Evolutionary conservation across 2,888 invertebrate genomes (phyloP), one percentile per base, ranked within the genome.

Genomic region (Tenthredo mesomela): DNA sequence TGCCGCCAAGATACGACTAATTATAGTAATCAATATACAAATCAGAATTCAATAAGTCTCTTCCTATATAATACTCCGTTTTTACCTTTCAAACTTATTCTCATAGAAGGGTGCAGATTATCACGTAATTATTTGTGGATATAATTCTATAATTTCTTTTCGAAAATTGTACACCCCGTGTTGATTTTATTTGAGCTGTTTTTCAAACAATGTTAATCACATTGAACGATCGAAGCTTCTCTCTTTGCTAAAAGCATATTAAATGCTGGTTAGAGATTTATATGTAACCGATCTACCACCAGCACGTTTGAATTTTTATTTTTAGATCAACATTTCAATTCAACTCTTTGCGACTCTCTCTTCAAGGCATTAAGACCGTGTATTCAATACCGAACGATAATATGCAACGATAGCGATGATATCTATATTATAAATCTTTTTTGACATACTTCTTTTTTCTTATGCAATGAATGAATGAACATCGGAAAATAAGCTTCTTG

Each of bases 1-100:
- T 61, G 65, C 58, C 58, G 80, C 43, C 15, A 61, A 61, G 80
- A 40, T 61, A 80, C 7, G 21, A 61, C 80, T 80, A 61, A 80
- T 80, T 65, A 65, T 43, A 80, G 77, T 65, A 29, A 80, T 80
- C 61, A 80, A 80, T 77, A 80, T 61, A 80, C 58, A 61, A 80
- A 80, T 80, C 40, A 80, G 15, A 80, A 73, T 9, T 43, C 5
- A 61, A 80, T 40, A 40, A 80, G 43, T 40, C 43, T 21, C 40
- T 37, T 61, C 61, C 40, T 65, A 58, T 61, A 61, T 18, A 80
- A 80, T 61, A 61, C 10, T 40, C 80, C 58, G 18, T 77, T 77
- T 77, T 54, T 77, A 54, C 10, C 25, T 12, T 25, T 21, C n/a
- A 43, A 43, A n/a, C 73, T 18, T n/a, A 15, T 37, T n/a, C n/a